Conservation (phyloP, 2,113 vertebrate species). For the Calidris pugnax region DNA sequence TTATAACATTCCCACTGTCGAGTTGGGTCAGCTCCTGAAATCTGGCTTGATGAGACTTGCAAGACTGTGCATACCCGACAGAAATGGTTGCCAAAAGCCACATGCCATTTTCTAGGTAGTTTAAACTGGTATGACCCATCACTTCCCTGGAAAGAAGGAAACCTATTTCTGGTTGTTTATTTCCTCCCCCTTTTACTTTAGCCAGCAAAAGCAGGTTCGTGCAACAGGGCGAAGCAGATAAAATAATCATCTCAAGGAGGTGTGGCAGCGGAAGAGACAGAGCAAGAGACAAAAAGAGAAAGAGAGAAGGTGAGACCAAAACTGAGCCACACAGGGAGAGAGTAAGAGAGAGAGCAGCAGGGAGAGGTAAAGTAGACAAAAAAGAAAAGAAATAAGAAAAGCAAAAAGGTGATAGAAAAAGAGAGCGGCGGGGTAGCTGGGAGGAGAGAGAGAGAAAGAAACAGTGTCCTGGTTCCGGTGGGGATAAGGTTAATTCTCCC, state of each 20-base stretch:
- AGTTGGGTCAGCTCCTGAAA: not conserved
- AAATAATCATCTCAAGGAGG: not conserved
- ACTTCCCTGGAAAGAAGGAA: not conserved
- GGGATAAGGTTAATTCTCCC: too few relatives aligned
- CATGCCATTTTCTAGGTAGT: not conserved
- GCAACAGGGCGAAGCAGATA: not conserved
- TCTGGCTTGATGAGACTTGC: not conserved
- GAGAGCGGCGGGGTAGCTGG: accelerated
- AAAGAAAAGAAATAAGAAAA: not conserved
- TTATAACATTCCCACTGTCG: not conserved
- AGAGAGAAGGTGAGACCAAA: not conserved
- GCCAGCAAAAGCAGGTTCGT: not conserved
- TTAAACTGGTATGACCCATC: not conserved
- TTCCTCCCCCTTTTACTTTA: not conserved
- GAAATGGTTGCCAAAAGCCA: not conserved
- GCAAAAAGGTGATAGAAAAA: not conserved
- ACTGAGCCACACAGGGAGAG: not conserved
- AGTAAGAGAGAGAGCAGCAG: not conserved
- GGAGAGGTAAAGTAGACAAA: not conserved
- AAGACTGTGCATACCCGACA: not conserved
- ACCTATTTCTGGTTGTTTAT: not conserved
- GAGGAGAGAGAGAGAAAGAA: not conserved
- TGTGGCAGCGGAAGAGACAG: too few relatives aligned
- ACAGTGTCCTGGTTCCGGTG: too few relatives aligned
- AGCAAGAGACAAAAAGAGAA: not conserved